Base-by-base conservation (phyloP, 2,797 vertebrate species). In the Avahi laniger region DNA sequence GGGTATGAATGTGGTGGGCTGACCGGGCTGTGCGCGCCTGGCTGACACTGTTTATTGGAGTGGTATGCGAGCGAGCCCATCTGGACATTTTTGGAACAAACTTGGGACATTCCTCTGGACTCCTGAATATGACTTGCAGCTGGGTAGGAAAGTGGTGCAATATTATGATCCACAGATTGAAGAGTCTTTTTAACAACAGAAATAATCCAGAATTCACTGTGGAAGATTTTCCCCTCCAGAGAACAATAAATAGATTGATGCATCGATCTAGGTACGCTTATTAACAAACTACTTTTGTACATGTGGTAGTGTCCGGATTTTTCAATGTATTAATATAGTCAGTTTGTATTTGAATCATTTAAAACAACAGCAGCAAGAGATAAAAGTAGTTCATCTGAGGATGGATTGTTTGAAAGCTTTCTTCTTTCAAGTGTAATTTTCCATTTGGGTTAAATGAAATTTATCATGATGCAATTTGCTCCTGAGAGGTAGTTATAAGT, bases 31-130 rank as follows among this genome's bases (percentile, higher is more conserved):
- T 43, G 43, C 43, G 43, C 43, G 43, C 43, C 43, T 43, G 92
- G 73, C 96, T 38, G 4, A 92, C 43, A 41, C 83, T 95, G 85
- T 85, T 89, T 75, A 96, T 63, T 96, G 81, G 80, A 97, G 89
- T 98, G 90, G 91, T 91, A 85, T 94, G 96, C 43, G 86, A 98
- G 96, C 89, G 93, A 98, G 87, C 92, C 95, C 98, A 98, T 98
- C 98, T 98, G 98, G 97, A 96, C 89, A 33, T 98, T 97, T 95
- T 96, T 98, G 98, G 98, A 98, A 96, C 69, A 97, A 93, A 95
- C 97, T 98, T 98, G 94, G 97, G 94, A 98, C 98, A 98, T 98
- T 98, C 98, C 96, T 98, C 97, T 98, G 14, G 43, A 88, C 96
- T 97, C 94, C 97, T 89, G 81, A 97, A 81, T 98, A 94, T 93